phyloP scores from a whole-genome alignment of 1,140 invertebrate species.

The Zophobas morio region DNA sequence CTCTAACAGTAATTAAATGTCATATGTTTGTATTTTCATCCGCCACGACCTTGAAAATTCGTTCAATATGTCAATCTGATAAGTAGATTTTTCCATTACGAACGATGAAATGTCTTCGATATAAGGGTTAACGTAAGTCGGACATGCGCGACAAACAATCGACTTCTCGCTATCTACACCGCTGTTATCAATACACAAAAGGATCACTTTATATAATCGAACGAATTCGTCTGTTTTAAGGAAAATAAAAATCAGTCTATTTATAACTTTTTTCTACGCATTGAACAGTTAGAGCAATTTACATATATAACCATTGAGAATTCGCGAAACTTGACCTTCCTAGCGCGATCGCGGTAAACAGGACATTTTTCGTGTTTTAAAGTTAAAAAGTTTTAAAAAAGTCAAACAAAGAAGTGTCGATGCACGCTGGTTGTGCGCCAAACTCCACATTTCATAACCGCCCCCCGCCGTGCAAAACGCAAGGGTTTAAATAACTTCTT shows the following conservation, averaged over 20 bases:
- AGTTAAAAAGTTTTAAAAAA: background rate
- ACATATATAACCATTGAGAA: conserved; percentile 37
- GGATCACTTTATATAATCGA: background rate
- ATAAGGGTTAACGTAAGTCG: conserved; percentile 2
- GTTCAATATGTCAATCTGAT: conserved; percentile 17
- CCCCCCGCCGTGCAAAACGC: too few species aligned
- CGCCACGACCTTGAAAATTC: conserved; percentile 14
- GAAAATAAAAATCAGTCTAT: conserved; percentile 3
- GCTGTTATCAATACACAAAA: too few species aligned
- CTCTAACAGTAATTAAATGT: conserved; percentile 27
- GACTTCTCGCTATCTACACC: too few species aligned
- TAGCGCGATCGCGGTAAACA: conserved; percentile 22
- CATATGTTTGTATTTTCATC: conserved; percentile 21
- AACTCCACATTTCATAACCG: background rate
- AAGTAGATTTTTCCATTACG: conserved; percentile 3
- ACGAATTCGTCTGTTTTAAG: background rate
- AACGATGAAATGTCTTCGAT: too few species aligned
- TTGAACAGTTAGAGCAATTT: conserved; percentile 37
- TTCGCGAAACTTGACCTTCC: conserved; percentile 37
- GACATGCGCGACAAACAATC: background rate
- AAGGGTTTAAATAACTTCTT: conserved; percentile 1
- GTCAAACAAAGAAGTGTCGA: conserved; percentile 3
- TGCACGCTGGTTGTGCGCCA: background rate
- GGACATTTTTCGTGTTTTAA: conserved; percentile 19
- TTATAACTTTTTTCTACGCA: conserved; percentile 20